Evolutionary conservation across 2,797 vertebrate genomes (phyloP).

Genomic region (Phrynocephalus forsythii): DNA sequence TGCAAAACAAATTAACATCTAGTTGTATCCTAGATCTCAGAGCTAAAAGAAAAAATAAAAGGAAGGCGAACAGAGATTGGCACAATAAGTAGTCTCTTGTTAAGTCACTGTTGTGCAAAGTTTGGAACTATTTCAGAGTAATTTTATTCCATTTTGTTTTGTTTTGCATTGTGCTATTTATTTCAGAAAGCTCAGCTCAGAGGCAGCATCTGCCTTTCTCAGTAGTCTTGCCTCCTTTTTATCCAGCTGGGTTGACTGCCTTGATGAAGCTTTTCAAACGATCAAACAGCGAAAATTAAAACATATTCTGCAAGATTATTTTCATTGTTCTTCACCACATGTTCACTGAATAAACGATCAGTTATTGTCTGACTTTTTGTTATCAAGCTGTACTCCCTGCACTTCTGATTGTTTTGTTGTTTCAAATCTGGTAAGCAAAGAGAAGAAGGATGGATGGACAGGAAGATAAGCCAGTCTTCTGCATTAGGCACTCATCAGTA

Average conservation of each 20-base stretch:
- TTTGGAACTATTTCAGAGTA: constrained; percentile 75
- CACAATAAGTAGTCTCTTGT: constrained; percentile 73
- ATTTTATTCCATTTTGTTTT: constrained; percentile 61
- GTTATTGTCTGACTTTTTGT: constrained; percentile 59
- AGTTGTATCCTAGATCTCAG: constrained; percentile 67
- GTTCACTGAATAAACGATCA: constrained; percentile 71
- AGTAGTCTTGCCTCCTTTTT: constrained; percentile 51
- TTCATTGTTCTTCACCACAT: constrained; percentile 73
- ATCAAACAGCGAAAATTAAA: constrained; percentile 72
- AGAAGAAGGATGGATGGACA: constrained; percentile 15
- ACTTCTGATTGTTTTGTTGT: constrained; percentile 51
- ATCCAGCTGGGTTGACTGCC: constrained; percentile 66
- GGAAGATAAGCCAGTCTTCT: constrained; percentile 38
- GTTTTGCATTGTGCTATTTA: constrained; percentile 67
- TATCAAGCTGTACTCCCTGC: constrained; percentile 54
- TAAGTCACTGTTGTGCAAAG: constrained; percentile 71
- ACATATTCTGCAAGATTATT: constrained; percentile 69
- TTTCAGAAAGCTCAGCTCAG: constrained; percentile 70
- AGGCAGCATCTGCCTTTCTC: constrained; percentile 76
- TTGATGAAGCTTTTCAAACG: constrained; percentile 76
- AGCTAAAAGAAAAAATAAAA: constrained; percentile 45
- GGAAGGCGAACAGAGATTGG: constrained; percentile 36
- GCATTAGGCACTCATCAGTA: constrained; percentile 25
- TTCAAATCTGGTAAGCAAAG: constrained; percentile 33
- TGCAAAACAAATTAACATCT: constrained; percentile 69